These are phyloP conservation scores for Monoplex corrugatus DNA, from an alignment of 2,888 invertebrate species.

Conservation along the genomic window DNA sequence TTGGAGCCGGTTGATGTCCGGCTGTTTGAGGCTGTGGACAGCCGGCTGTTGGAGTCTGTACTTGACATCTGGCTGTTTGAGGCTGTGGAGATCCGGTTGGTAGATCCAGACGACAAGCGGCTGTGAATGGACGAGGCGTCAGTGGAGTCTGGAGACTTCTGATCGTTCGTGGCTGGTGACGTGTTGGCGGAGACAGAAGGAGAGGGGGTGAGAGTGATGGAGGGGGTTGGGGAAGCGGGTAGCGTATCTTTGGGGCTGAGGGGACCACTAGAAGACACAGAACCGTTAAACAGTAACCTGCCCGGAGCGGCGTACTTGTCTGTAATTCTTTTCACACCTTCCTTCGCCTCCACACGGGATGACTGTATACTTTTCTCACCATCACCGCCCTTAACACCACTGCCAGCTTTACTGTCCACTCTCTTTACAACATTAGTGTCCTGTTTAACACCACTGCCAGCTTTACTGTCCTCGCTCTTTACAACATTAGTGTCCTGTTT, in stretches of 20 bases:
- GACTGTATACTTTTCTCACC: too few relatives aligned
- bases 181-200: not conserved
- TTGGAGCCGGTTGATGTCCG: not conserved
- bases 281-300: conserved; percentile 55
- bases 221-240: conserved; percentile 21
- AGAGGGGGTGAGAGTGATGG: conserved; percentile 29
- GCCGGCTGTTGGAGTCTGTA: not conserved
- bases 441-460: too few relatives aligned
- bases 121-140: not conserved
- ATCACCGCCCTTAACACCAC: too few relatives aligned
- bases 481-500: too few relatives aligned
- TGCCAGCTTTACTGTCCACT: too few relatives aligned
- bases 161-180: not conserved
- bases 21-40: not conserved
- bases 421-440: too few relatives aligned
- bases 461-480: too few relatives aligned
- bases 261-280: not conserved
- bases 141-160: not conserved
- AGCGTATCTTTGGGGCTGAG: not conserved
- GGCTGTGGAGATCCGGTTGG: not conserved
- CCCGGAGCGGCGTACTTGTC: conserved; percentile 78
- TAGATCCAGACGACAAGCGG: too few relatives aligned
- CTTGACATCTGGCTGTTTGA: not conserved
- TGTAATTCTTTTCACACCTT: conserved; percentile 71
- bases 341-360: conserved; percentile 60